Evolutionary conservation across 2,113 vertebrate genomes (phyloP).

Genomic region (Poeciliopsis turrubarensis): DNA sequence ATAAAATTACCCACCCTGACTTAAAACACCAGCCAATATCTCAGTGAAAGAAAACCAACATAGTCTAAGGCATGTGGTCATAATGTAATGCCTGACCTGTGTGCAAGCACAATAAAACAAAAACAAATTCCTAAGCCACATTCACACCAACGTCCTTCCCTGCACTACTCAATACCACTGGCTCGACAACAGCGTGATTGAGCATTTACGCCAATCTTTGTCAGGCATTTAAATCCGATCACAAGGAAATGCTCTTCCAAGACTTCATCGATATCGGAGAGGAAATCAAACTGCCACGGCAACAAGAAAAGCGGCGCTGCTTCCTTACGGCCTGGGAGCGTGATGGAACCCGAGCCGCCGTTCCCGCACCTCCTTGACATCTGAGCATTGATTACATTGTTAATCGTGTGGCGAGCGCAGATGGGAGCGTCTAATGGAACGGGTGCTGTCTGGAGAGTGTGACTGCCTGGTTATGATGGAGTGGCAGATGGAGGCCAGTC

Average conservation of each 20-base stretch:
- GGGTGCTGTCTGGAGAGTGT: constrained; percentile 16
- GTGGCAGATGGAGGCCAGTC: constrained; percentile 69
- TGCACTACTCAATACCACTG: too few species aligned
- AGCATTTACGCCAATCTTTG: constrained; percentile 24
- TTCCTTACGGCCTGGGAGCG: not conserved
- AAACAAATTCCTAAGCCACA: not conserved
- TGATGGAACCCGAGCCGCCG: constrained; percentile 4
- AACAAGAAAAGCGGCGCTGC: not conserved
- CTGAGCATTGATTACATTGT: constrained; percentile 51
- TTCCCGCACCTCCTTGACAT: constrained; percentile 32
- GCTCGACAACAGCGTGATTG: constrained; percentile 8
- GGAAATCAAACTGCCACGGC: constrained; percentile 30
- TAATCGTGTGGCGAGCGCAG: constrained; percentile 49
- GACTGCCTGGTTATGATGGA: constrained; percentile 69
- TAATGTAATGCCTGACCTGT: not conserved
- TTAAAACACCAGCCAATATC: too few species aligned
- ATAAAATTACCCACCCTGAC: too few species aligned
- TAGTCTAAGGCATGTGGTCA: not conserved
- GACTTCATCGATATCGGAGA: not conserved
- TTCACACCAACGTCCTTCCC: not conserved
- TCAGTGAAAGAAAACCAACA: too few species aligned
- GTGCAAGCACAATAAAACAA: not conserved
- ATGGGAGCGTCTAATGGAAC: constrained; percentile 58
- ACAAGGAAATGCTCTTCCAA: constrained; percentile 6
- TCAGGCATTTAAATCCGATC: not conserved